phyloP scores from a whole-genome alignment of 2,113 vertebrate genomes.

The Platichthys flesus region DNA sequence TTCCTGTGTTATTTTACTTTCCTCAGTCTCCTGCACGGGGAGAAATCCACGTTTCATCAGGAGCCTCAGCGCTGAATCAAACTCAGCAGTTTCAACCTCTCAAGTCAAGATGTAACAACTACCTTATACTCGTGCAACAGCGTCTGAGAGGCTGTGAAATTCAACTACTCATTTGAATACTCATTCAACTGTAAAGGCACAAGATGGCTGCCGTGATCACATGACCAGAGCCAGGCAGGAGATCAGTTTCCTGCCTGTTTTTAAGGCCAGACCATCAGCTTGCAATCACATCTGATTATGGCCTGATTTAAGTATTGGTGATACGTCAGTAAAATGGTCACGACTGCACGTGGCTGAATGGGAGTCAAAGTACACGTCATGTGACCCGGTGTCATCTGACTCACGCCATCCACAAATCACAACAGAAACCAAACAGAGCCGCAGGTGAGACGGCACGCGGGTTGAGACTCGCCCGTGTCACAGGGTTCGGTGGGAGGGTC shows the following conservation, averaged over 20 bases:
- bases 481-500: neutral
- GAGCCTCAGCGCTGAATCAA: too few species aligned
- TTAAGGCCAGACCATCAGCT: constrained; percentile 27
- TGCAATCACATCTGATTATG: constrained; percentile 35
- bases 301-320: neutral
- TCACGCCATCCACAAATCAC: constrained; percentile 9
- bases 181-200: constrained; percentile 26
- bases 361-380: constrained; percentile 13
- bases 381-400: constrained; percentile 22
- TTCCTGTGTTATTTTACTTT: neutral
- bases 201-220: constrained; percentile 59
- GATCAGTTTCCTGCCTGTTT: constrained; percentile 39
- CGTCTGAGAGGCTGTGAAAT: constrained; percentile 8
- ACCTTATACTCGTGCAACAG: neutral
- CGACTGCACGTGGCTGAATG: neutral
- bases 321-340: neutral
- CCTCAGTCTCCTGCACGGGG: too few species aligned
- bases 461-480: constrained; percentile 15
- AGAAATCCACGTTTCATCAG: too few species aligned
- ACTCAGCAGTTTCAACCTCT: neutral
- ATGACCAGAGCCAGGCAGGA: constrained; percentile 34
- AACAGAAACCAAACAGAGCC: constrained; percentile 11
- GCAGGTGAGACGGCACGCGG: constrained; percentile 7
- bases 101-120: neutral
- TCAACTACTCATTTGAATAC: constrained; percentile 27